Conservation (phyloP, 2,888 invertebrate genomes). For the Alviniconcha strummeri region DNA sequence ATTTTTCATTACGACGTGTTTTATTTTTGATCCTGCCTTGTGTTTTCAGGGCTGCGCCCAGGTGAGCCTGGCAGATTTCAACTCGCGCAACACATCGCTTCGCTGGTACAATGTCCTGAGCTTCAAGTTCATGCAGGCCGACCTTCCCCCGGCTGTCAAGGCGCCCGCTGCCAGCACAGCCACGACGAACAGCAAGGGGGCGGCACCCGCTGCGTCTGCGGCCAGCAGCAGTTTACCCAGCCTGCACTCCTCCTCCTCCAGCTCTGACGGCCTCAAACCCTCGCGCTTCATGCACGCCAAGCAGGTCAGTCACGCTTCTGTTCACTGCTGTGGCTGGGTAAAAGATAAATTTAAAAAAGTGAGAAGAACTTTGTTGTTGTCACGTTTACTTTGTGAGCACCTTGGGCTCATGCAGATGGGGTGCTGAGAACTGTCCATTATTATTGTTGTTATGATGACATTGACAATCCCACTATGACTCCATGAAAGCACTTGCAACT, state of each 20-base stretch:
- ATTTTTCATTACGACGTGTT: no score
- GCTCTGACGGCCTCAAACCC: conserved; percentile 37
- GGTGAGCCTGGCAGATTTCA: conserved; percentile 96
- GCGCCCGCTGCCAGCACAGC: background rate
- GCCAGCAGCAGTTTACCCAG: conserved; percentile 18
- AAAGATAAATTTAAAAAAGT: no score
- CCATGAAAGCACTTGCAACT: no score
- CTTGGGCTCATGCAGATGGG: no score
- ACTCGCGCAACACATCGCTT: conserved; percentile 85
- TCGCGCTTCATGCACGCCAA: conserved; percentile 23
- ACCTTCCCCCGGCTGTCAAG: conserved; percentile 42
- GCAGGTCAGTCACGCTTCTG: conserved; percentile 28
- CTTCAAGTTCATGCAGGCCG: conserved; percentile 84
- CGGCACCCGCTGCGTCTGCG: background rate
- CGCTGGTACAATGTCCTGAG: conserved; percentile 97
- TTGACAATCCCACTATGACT: no score
- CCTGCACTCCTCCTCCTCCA: conserved; percentile 31
- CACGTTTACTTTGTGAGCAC: no score
- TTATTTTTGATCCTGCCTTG: no score
- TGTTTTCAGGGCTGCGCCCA: conserved; percentile 90
- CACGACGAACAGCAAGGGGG: background rate
- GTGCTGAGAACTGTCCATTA: no score
- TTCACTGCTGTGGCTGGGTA: background rate
- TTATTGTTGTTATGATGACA: no score
- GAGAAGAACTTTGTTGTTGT: no score